Evolutionary conservation across 2,797 vertebrate species (phyloP).

Genomic region (Rhyacichthys aspro): DNA sequence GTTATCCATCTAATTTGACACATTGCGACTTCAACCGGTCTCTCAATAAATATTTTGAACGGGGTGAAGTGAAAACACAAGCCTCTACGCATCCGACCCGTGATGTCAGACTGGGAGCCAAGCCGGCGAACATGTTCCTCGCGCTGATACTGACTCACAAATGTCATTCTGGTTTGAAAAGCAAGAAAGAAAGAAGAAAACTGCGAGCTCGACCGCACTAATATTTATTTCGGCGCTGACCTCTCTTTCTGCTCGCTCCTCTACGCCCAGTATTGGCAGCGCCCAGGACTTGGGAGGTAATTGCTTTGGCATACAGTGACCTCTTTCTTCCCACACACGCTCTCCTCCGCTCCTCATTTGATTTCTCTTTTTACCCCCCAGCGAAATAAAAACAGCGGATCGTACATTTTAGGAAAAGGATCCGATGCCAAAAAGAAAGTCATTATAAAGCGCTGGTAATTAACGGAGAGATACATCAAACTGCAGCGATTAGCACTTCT

Average conservation of each 20-base stretch:
- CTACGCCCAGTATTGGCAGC: conserved; percentile 57
- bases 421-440: conserved; percentile 47
- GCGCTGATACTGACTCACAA: conserved; percentile 14
- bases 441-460: conserved; percentile 59
- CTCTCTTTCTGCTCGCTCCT: conserved; percentile 51
- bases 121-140: conserved; percentile 10
- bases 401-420: conserved; percentile 54
- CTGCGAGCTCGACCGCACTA: conserved; percentile 36
- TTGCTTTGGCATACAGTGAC: conserved; percentile 74
- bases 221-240: conserved; percentile 63
- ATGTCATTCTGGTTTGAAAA: conserved; percentile 38
- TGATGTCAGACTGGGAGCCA: neutral
- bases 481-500: conserved; percentile 27
- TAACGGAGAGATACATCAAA: conserved; percentile 51
- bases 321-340: conserved; percentile 71
- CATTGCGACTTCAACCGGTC: conserved; percentile 2
- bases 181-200: conserved; percentile 45
- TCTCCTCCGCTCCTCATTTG: conserved; percentile 50
- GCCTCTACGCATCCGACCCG: neutral
- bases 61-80: neutral
- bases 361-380: conserved; percentile 30
- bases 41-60: conserved; percentile 18
- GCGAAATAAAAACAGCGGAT: conserved; percentile 57
- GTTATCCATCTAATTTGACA: conserved; percentile 32
- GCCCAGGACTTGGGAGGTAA: conserved; percentile 66